These are phyloP conservation scores for Stenchaetothrips biformis DNA, from an alignment of 2,888 invertebrate genomes.

Conservation along the genomic window DNA sequence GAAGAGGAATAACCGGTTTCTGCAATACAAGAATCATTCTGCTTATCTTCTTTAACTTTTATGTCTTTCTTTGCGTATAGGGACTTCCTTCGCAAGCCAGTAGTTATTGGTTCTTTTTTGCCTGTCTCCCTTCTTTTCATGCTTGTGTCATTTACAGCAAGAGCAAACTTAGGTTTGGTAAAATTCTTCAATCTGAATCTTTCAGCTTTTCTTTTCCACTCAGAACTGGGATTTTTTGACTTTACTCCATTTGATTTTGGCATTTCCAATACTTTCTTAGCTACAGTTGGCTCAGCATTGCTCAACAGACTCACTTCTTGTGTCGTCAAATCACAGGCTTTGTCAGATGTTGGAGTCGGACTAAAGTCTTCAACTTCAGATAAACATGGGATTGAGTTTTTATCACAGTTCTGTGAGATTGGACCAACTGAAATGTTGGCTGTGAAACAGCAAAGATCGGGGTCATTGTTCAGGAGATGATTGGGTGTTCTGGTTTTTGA, in stretches of 20 bases:
- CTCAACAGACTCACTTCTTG: neutral
- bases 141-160: neutral
- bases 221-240: neutral
- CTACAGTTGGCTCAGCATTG: neutral
- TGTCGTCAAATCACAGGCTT: neutral
- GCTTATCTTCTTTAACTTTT: neutral
- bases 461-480: too few species aligned
- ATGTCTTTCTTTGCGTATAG: neutral
- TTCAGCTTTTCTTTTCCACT: neutral
- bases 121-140: neutral
- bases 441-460: too few species aligned
- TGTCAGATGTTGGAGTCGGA: neutral
- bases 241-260: neutral
- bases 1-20: neutral
- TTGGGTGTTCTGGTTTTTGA: too few species aligned
- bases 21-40: neutral
- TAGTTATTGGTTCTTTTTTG: neutral
- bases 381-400: neutral
- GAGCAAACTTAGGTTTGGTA: neutral
- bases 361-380: neutral
- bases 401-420: too few species aligned
- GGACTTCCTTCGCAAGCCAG: neutral
- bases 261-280: neutral
- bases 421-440: too few species aligned
- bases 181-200: slow-evolving; percentile 1